Conservation (phyloP, 2,797 vertebrate genomes). For the Apodemus agrarius region DNA sequence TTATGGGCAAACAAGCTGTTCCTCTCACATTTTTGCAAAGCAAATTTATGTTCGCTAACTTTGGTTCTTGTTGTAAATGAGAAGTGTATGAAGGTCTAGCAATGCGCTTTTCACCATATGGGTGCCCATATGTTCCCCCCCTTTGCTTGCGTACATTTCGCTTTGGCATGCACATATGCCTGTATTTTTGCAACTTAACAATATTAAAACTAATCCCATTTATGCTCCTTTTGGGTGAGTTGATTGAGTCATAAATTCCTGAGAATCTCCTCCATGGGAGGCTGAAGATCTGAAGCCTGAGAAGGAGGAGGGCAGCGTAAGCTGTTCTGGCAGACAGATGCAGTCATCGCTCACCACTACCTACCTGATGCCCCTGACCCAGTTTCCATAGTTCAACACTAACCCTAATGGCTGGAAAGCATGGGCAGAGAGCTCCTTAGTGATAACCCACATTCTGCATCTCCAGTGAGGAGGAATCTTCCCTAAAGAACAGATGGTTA, state of each 20-base stretch:
- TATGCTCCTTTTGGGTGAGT: constrained; percentile 81
- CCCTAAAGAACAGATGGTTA: neutral
- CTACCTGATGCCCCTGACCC: neutral
- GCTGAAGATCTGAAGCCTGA: constrained; percentile 64
- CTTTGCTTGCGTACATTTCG: constrained; percentile 81
- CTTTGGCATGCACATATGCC: constrained; percentile 86
- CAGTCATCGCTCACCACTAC: neutral
- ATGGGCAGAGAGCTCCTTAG: neutral
- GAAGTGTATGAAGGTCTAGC: constrained; percentile 84
- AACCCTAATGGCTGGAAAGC: neutral
- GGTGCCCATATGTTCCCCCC: constrained; percentile 84
- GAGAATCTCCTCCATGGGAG: constrained; percentile 73
- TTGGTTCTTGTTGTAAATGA: constrained; percentile 82
- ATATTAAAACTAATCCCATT: constrained; percentile 86
- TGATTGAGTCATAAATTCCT: constrained; percentile 80
- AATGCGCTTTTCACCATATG: constrained; percentile 83
- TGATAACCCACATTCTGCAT: neutral
- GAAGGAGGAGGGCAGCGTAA: neutral
- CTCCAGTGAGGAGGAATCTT: neutral
- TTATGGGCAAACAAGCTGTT: constrained; percentile 86
- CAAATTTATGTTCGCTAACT: constrained; percentile 83
- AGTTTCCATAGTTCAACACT: neutral
- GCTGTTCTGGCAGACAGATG: neutral
- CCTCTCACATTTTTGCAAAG: constrained; percentile 82
- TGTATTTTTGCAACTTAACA: constrained; percentile 84